Evolutionary conservation across 2,797 vertebrate species (phyloP).

Genomic region (Selene dorsalis): DNA sequence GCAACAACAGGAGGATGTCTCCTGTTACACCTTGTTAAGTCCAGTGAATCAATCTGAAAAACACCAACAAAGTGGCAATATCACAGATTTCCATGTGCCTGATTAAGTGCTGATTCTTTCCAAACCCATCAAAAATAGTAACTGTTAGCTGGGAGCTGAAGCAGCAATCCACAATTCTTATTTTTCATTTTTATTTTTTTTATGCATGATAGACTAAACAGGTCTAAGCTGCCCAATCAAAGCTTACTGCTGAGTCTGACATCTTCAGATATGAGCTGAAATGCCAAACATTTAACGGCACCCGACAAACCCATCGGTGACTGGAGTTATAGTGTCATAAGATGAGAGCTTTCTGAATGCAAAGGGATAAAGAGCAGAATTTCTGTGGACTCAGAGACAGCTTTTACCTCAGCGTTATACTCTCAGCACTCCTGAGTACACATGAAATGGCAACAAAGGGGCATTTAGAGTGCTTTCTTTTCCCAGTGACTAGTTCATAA

Average conservation of each 20-base stretch:
- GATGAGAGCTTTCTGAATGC: conserved; percentile 1
- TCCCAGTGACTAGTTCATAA: conserved; percentile 9
- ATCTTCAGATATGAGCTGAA: conserved; percentile 31
- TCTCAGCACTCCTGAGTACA: neutral
- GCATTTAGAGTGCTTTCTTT: conserved; percentile 30
- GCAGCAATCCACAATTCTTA: neutral
- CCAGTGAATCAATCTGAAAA: neutral
- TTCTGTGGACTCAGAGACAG: conserved; percentile 17
- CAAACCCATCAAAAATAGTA: neutral
- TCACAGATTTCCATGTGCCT: conserved; percentile 4
- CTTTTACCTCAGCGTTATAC: conserved; percentile 8
- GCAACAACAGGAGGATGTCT: conserved; percentile 16
- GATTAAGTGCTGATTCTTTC: conserved; percentile 17
- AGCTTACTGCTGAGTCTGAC: conserved; percentile 30
- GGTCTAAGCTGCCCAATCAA: conserved; percentile 19
- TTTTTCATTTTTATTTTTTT: neutral
- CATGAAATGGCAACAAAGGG: neutral
- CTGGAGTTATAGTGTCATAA: conserved; percentile 3
- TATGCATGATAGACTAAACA: conserved; percentile 11
- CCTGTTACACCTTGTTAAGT: neutral
- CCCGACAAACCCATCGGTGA: conserved; percentile 17
- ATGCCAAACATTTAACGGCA: conserved; percentile 9
- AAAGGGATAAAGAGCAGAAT: neutral
- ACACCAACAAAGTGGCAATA: neutral
- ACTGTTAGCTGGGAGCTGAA: conserved; percentile 16